Evolutionary conservation across 2,888 invertebrate species (phyloP), one percentile per base, ranked within the genome.

Genomic region (Syrphus vitripennis): DNA sequence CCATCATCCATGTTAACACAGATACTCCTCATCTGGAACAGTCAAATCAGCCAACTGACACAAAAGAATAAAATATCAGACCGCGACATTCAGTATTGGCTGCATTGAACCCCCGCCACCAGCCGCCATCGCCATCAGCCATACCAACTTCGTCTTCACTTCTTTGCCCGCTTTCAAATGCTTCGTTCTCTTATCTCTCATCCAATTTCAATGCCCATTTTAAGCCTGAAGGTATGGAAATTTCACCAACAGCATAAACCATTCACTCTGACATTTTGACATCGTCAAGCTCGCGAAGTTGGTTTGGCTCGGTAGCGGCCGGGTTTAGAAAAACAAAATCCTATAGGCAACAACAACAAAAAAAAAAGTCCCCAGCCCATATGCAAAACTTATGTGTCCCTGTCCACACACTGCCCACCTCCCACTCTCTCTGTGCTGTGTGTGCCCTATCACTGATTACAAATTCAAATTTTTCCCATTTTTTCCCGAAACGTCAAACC

Each of bases 381-480:
- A 79, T 83, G 74, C 79, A 83, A 83, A 83, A 83, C 48, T 75
- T 70, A 57, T 61, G n/a, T 63, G 34, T 50, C 34, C 19, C 74
- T 63, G 42, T 67, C 34, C 34, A 50, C 74, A 26, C 19, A n/a
- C 16, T 37, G 69, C 31, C 74, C 70, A 57, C 63, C 69, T 42
- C 75, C 76, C 81, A 53, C 84, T 48, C 21, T 9, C 37, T 37
- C 21, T 21, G 3, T 3, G 9, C 3, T 55, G 29, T 16, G 40
- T 19, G 26, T 12, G 45, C 69, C 77, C 67, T 70, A 82, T 77
- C 72, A 26, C 26, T 74, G 86, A 82, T 86, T 86, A 82, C 86
- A 86, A 86, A 86, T 86, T 86, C 82, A 86, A 86, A 82, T 86
- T 86, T 86, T 82, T 77, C 40, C 69, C 76, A 77, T 82, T 77